Conservation (phyloP, 2,113 vertebrate genomes). For the Ammodytes marinus region DNA sequence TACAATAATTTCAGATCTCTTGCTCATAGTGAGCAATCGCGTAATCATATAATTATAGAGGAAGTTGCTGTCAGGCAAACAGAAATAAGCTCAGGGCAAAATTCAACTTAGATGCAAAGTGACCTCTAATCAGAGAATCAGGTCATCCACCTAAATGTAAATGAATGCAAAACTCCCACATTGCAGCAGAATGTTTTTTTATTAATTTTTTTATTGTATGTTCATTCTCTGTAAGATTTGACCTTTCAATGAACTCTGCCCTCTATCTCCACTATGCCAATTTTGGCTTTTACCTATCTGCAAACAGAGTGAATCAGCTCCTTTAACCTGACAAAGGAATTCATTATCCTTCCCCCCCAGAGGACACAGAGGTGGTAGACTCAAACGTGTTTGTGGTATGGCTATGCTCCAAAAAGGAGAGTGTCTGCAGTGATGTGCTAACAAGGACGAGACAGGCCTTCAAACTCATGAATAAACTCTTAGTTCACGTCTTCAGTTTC, state of each 20-base stretch:
- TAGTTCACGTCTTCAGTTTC: conserved; percentile 60
- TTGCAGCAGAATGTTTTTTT: conserved; percentile 40
- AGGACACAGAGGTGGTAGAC: conserved; percentile 72
- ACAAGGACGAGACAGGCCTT: conserved; percentile 67
- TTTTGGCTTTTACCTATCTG: conserved; percentile 64
- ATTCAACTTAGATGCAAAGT: conserved; percentile 78
- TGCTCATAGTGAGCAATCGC: conserved; percentile 43
- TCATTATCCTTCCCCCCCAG: conserved; percentile 74
- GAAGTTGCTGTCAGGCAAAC: conserved; percentile 54
- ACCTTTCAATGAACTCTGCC: conserved; percentile 82
- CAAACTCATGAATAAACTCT: conserved; percentile 71
- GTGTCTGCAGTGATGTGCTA: conserved; percentile 58
- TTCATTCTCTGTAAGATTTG: conserved; percentile 70
- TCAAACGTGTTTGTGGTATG: conserved; percentile 74
- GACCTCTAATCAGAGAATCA: conserved; percentile 77
- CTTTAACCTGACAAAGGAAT: conserved; percentile 78
- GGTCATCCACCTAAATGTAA: conserved; percentile 77
- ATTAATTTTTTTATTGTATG: conserved; percentile 7
- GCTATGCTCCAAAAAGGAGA: conserved; percentile 63
- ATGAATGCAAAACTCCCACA: conserved; percentile 77
- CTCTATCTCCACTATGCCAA: conserved; percentile 56
- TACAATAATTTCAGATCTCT: conserved; percentile 33
- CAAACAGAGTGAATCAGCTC: conserved; percentile 75
- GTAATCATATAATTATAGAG: conserved; percentile 48
- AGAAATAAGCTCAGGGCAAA: conserved; percentile 58